Percentiles rank a stretch among this genome's conserved stretches.
phyloP scores from a whole-genome alignment of 2,888 invertebrate species.

The Metacarcinus magister region DNA sequence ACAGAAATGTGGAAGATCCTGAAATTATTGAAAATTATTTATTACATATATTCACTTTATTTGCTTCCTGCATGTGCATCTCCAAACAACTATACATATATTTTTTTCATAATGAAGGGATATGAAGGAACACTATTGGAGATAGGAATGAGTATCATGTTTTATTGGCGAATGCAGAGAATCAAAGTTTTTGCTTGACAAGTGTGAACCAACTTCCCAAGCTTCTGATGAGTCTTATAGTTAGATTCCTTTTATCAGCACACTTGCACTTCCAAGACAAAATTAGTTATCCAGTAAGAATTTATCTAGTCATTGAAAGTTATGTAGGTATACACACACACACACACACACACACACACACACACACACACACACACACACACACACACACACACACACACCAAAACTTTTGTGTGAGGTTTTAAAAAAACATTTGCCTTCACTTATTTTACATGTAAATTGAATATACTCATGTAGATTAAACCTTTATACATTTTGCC shows the following conservation, averaged over 20 bases:
- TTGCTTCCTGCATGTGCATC: too few species aligned
- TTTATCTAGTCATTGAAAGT: slow-evolving; percentile 31
- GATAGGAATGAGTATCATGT: not conserved
- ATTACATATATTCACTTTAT: too few species aligned
- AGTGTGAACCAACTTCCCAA: not conserved
- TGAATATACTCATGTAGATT: not conserved
- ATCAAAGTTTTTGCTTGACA: not conserved
- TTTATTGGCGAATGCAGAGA: not conserved
- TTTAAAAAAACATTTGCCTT: not conserved
- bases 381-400: slow-evolving; percentile 26
- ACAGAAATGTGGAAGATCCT: not conserved
- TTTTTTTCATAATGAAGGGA: not conserved
- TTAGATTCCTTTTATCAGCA: not conserved
- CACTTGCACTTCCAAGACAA: not conserved
- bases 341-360: slow-evolving; percentile 50
- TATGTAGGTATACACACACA: slow-evolving; percentile 9
- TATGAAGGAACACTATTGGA: not conserved
- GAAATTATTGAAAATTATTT: not conserved
- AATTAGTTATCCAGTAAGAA: slow-evolving; percentile 34
- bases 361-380: slow-evolving; percentile 10
- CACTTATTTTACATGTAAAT: not conserved
- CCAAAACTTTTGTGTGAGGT: not conserved
- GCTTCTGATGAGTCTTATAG: slow-evolving; percentile 3
- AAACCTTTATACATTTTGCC: not conserved
- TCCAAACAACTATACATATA: too few species aligned